phyloP scores from a whole-genome alignment of 2,888 invertebrate species.

The Mimas tiliae region DNA sequence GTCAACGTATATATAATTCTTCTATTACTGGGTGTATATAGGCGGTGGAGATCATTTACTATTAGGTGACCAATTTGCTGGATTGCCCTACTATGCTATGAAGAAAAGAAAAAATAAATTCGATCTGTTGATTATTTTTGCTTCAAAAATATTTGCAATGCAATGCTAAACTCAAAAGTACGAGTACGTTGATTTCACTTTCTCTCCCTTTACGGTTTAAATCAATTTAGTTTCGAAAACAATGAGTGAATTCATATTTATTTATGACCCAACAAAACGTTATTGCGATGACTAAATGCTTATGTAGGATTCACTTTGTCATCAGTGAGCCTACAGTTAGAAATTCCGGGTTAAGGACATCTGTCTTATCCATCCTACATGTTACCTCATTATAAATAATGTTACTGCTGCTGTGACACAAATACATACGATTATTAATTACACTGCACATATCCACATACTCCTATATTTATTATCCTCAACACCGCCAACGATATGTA shows the following conservation, averaged over 20 bases:
- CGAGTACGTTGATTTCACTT: neutral
- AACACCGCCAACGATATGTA: too few species aligned
- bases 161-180: neutral
- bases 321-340: neutral
- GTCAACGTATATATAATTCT: too few species aligned
- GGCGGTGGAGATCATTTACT: too few species aligned
- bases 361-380: conserved; percentile 21
- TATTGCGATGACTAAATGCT: neutral
- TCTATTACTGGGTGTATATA: too few species aligned
- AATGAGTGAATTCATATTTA: neutral
- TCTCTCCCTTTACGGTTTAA: neutral
- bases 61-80: too few species aligned
- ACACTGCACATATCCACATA: neutral
- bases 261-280: neutral
- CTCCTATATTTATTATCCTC: neutral
- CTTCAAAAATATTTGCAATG: too few species aligned
- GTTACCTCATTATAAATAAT: conserved; percentile 5
- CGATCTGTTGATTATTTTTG: too few species aligned
- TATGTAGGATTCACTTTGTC: conserved; percentile 1
- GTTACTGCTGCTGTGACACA: conserved; percentile 4
- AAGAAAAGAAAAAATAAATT: too few species aligned
- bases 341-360: conserved; percentile 22
- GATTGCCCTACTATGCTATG: too few species aligned
- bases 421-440: neutral
- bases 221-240: neutral